These are phyloP conservation scores for Eupithecia inturbata DNA, from an alignment of 2,888 invertebrate species.

Conservation along the genomic window DNA sequence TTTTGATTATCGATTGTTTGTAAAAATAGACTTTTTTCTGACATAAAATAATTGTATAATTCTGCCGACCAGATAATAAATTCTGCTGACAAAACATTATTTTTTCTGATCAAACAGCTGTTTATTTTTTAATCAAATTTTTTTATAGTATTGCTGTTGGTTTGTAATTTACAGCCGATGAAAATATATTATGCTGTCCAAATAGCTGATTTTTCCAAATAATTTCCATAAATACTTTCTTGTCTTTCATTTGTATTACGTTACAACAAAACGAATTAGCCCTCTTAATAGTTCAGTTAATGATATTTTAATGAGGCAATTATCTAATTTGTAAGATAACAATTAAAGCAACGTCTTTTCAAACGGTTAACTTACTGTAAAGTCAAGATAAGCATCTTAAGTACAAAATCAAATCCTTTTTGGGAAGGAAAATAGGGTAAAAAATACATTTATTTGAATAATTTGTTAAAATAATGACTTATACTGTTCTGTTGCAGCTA, in stretches of 20 bases:
- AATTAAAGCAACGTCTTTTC: conserved; percentile 34
- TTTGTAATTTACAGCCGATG: too few species aligned
- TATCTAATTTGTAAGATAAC: conserved; percentile 45
- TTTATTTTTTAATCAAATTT: too few species aligned
- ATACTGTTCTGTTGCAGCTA: conserved; percentile 16
- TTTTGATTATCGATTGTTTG: too few species aligned
- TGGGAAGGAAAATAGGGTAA: not conserved
- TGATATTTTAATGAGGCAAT: conserved; percentile 41
- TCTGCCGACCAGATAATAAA: too few species aligned
- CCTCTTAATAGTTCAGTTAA: conserved; percentile 34
- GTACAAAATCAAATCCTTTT: conserved; percentile 15
- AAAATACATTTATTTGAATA: conserved; percentile 17
- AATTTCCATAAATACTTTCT: too few species aligned
- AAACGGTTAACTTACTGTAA: conserved; percentile 24
- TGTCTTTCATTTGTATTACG: not conserved
- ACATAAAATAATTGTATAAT: too few species aligned
- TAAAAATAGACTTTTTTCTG: too few species aligned
- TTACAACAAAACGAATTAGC: conserved; percentile 28
- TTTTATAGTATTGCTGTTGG: too few species aligned
- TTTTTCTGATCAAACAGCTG: too few species aligned
- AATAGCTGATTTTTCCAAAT: too few species aligned
- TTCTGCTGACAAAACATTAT: too few species aligned
- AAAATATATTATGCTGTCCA: too few species aligned
- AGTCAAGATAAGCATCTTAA: conserved; percentile 11
- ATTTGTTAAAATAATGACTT: conserved; percentile 17